Evolutionary conservation across 2,113 vertebrate species (phyloP).

Genomic region (Xiphophorus hellerii): DNA sequence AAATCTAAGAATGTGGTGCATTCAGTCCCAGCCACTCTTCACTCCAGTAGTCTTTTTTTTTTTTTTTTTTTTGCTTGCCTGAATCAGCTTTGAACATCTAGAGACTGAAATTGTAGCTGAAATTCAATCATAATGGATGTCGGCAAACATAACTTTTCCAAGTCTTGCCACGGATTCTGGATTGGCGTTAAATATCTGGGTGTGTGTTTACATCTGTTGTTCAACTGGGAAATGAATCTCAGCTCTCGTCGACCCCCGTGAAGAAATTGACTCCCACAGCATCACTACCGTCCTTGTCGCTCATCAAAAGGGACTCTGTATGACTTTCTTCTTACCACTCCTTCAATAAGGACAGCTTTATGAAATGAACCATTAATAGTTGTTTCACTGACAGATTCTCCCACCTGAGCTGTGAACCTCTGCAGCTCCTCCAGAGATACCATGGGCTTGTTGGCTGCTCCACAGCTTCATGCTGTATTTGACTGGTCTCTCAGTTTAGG

Average conservation of each 20-base stretch:
- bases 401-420: background rate
- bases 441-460: background rate
- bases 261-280: background rate
- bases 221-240: background rate
- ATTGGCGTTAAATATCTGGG: background rate
- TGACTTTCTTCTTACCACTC: background rate
- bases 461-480: background rate
- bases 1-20: no score
- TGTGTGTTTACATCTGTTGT: background rate
- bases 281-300: background rate
- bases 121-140: background rate
- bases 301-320: background rate
- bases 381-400: background rate
- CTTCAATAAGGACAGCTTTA: background rate
- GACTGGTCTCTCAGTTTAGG: background rate
- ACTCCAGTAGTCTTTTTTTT: no score
- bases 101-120: background rate
- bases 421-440: background rate
- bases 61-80: no score
- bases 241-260: no score
- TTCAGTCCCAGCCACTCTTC: no score
- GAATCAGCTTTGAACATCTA: background rate
- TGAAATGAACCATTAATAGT: background rate
- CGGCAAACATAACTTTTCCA: background rate
- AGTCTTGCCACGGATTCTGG: background rate